phyloP scores from a whole-genome alignment of 2,797 vertebrate genomes.

The Rachycentron canadum region DNA sequence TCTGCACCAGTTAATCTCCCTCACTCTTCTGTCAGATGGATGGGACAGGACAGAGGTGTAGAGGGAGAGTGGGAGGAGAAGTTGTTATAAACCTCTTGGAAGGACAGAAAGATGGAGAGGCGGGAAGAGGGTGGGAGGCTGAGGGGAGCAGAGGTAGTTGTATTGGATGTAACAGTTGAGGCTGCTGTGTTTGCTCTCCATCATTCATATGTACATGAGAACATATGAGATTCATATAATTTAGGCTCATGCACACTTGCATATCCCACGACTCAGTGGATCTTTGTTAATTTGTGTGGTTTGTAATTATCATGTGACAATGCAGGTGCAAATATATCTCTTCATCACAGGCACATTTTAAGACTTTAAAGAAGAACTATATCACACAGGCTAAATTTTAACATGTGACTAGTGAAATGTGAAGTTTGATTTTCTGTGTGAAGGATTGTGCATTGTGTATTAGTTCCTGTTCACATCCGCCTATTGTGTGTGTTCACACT shows the following conservation, averaged over 20 bases:
- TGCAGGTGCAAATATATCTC: too few relatives aligned
- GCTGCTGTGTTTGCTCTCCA: too few relatives aligned
- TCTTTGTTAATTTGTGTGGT: too few relatives aligned
- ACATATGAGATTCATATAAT: too few relatives aligned
- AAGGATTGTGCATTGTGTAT: too few relatives aligned
- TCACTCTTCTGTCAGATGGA: constrained; percentile 22
- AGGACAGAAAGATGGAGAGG: constrained; percentile 2
- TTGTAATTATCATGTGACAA: too few relatives aligned
- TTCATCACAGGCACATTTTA: too few relatives aligned
- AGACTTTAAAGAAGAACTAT: too few relatives aligned
- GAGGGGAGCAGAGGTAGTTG: constrained; percentile 27
- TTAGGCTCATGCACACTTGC: too few relatives aligned
- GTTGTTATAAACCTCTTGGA: constrained; percentile 33
- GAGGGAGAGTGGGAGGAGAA: neutral
- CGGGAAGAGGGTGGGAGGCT: neutral
- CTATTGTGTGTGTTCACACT: constrained; percentile 3
- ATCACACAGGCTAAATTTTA: too few relatives aligned
- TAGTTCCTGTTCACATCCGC: constrained; percentile 14
- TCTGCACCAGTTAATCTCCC: constrained; percentile 67
- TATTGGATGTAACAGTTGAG: constrained; percentile 63
- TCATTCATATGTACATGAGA: too few relatives aligned
- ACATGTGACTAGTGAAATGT: constrained; percentile 9
- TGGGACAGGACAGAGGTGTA: neutral
- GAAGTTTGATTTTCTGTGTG: constrained; percentile 1
- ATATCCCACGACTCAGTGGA: too few relatives aligned